phyloP scores from a whole-genome alignment of 2,113 vertebrate species.

The Elgaria multicarinata region DNA sequence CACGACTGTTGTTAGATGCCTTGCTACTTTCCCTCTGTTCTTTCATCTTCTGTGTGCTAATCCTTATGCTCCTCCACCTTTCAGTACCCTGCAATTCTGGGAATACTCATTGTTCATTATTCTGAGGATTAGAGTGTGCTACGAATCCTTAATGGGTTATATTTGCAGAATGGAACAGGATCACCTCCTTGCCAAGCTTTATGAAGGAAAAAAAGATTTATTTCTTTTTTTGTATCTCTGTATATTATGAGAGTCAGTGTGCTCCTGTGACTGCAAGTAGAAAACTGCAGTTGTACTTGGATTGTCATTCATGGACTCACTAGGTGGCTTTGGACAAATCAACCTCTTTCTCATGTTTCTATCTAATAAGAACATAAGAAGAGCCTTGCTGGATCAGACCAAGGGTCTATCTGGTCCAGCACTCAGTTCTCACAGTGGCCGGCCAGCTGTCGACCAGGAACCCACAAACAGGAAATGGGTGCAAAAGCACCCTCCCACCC shows the following conservation, averaged over 20 bases:
- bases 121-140: background rate
- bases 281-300: background rate
- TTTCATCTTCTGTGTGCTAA: slow-evolving; percentile 12
- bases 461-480: too few relatives aligned
- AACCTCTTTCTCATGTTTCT: background rate
- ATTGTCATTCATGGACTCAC: background rate
- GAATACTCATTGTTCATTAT: slow-evolving; percentile 9
- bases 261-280: background rate
- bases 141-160: background rate
- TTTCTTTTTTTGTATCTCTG: background rate
- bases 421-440: too few relatives aligned
- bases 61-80: background rate
- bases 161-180: background rate
- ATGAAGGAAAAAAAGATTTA: background rate
- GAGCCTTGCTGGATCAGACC: too few relatives aligned
- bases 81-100: slow-evolving; percentile 9
- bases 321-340: background rate
- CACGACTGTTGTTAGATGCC: background rate
- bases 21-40: slow-evolving; percentile 1
- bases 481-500: too few relatives aligned
- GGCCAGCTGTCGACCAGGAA: too few relatives aligned
- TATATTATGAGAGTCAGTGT: background rate
- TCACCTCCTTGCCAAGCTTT: background rate
- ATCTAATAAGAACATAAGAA: too few relatives aligned
- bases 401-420: too few relatives aligned